A percentile compares a stretch with the other conserved stretches of the same genome.
These are phyloP conservation scores for Aselliscus stoliczkanus DNA, from an alignment of 2,797 vertebrate species.

Conservation along the genomic window DNA sequence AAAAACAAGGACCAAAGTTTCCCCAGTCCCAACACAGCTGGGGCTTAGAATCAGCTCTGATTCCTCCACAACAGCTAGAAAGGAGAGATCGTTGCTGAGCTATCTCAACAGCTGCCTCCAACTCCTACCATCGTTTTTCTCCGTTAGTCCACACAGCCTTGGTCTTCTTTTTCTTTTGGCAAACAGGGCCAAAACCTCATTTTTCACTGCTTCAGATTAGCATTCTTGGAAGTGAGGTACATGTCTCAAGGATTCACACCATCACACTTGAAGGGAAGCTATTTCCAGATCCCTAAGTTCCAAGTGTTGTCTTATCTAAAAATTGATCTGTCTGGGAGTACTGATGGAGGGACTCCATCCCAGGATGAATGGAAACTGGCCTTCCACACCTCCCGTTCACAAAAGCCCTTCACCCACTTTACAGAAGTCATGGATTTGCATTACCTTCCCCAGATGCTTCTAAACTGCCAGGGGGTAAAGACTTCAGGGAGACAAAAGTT, in stretches of 20 bases:
- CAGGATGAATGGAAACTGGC: neutral
- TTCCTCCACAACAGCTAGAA: neutral
- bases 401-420: neutral
- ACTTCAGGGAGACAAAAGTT: neutral
- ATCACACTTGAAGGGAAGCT: neutral
- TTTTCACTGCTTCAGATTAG: neutral
- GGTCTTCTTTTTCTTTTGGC: neutral
- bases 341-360: neutral
- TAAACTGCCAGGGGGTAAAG: neutral
- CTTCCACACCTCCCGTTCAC: neutral
- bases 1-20: neutral
- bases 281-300: neutral
- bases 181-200: neutral
- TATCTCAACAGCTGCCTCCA: neutral
- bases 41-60: neutral
- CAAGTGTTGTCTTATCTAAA: neutral
- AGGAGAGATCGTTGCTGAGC: neutral
- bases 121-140: neutral
- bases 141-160: neutral
- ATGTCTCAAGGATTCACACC: neutral
- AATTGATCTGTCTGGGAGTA: neutral
- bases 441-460: neutral
- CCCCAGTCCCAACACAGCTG: neutral
- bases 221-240: neutral
- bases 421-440: neutral